Evolutionary conservation across 2,888 invertebrate species (phyloP).

Genomic region (Apamea anceps): DNA sequence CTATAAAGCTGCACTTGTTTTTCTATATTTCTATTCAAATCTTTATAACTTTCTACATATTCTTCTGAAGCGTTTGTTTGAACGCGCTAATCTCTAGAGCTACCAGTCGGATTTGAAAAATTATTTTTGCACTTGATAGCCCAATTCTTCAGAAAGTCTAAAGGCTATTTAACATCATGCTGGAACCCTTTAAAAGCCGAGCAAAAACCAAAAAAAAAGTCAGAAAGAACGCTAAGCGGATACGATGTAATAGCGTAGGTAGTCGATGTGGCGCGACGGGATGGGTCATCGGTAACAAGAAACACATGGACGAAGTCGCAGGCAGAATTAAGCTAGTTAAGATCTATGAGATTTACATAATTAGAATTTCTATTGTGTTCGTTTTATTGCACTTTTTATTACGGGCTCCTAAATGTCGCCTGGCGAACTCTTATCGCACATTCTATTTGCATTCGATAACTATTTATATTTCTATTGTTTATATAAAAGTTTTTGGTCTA

Average conservation of each 20-base stretch:
- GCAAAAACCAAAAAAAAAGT: not conserved
- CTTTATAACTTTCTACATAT: no score
- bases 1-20: not conserved
- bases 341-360: not conserved
- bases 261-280: no score
- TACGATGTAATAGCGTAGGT: not conserved
- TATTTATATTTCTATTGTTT: slow-evolving; percentile 5
- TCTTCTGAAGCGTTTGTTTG: no score
- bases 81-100: no score
- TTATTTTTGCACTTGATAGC: not conserved
- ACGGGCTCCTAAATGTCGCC: slow-evolving; percentile 53
- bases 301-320: not conserved
- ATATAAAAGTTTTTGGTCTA: no score
- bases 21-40: not conserved
- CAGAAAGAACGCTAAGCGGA: not conserved
- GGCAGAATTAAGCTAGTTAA: not conserved
- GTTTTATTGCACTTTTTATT: slow-evolving; percentile 51
- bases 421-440: slow-evolving; percentile 27
- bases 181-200: not conserved
- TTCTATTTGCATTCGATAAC: slow-evolving; percentile 22
- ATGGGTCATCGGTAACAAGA: not conserved
- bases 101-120: no score
- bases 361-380: slow-evolving; percentile 44
- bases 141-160: not conserved
- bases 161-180: not conserved